Percentiles rank a stretch among this genome's conserved stretches.
Conservation (phyloP, 2,113 vertebrate species). For the Peromyscus polionotus region DNA sequence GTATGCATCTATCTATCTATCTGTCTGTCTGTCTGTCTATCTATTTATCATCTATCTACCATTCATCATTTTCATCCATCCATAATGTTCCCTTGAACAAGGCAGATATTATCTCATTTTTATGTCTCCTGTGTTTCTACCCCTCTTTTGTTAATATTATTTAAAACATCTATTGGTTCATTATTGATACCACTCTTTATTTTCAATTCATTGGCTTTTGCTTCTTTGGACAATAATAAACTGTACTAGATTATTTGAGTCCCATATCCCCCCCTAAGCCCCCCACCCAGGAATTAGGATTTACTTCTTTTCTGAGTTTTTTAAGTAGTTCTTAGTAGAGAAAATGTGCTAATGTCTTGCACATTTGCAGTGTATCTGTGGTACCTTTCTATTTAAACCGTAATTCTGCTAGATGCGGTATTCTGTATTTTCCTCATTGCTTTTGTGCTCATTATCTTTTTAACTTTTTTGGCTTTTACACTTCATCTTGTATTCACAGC, state of each 20-base stretch:
- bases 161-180: slow-evolving; percentile 34
- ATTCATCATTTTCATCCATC: background rate
- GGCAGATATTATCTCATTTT: background rate
- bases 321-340: background rate
- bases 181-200: background rate
- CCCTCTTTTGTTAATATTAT: background rate
- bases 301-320: slow-evolving; percentile 47
- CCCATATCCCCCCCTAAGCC: background rate
- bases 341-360: background rate
- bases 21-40: background rate
- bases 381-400: background rate
- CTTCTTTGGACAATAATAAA: slow-evolving; percentile 1
- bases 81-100: background rate
- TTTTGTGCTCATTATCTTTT: background rate
- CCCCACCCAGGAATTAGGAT: background rate
- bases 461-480: background rate
- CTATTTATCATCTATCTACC: background rate
- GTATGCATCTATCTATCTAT: background rate
- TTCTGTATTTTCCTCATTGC: background rate
- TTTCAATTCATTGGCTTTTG: slow-evolving; percentile 13
- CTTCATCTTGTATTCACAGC: background rate
- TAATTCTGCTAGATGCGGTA: background rate
- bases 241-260: slow-evolving; percentile 32
- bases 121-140: background rate
- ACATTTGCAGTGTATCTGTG: background rate